phyloP scores from a whole-genome alignment of 2,888 invertebrate species.

The Heteromyza rotundicornis region DNA sequence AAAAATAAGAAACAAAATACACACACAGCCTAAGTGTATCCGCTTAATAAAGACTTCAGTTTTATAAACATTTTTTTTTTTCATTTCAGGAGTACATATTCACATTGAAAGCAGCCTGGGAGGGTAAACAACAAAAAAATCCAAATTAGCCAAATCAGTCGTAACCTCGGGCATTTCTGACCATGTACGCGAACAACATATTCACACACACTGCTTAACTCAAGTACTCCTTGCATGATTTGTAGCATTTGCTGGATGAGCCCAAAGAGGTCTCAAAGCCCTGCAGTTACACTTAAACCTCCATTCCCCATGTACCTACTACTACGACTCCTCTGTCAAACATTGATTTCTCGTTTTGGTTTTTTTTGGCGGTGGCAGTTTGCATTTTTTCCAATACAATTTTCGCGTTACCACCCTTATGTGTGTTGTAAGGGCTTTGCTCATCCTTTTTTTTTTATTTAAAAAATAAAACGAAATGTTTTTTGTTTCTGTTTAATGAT shows the following conservation, averaged over 20 bases:
- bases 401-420: too few species aligned
- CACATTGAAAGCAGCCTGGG: too few species aligned
- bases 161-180: constrained; percentile 31
- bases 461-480: background rate
- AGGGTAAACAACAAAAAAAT: background rate
- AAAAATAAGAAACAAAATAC: too few species aligned
- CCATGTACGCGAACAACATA: constrained; percentile 8
- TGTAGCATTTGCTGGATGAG: too few species aligned
- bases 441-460: background rate
- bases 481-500: background rate
- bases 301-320: constrained; percentile 24
- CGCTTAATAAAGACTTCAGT: too few species aligned
- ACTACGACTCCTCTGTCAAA: too few species aligned
- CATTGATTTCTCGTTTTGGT: too few species aligned
- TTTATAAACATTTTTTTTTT: too few species aligned
- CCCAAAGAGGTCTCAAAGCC: too few species aligned
- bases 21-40: too few species aligned
- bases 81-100: background rate
- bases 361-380: background rate
- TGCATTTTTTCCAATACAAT: background rate
- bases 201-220: background rate
- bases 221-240: too few species aligned
- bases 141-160: constrained; percentile 35
- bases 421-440: background rate
- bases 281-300: constrained; percentile 14